These are phyloP conservation scores for Akabosia matsudoensis DNA, from an alignment of 1,140 invertebrate species.

Conservation along the genomic window DNA sequence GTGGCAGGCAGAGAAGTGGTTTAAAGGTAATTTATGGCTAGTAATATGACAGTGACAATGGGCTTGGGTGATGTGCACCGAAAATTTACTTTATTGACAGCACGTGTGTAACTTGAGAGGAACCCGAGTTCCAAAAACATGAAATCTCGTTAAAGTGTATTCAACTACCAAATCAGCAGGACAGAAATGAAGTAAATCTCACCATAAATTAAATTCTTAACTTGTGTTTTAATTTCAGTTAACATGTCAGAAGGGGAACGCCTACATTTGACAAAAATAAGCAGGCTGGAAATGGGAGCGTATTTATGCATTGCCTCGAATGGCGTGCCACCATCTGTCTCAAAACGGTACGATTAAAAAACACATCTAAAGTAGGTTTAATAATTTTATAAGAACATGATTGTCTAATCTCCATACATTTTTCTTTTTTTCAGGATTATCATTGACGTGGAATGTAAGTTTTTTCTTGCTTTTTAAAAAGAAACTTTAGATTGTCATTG, in stretches of 20 bases:
- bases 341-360: neutral
- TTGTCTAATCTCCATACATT: neutral
- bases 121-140: too few species aligned
- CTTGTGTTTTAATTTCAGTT: constrained; percentile 58
- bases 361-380: neutral
- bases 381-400: constrained; percentile 5
- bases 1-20: neutral
- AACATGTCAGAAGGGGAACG: constrained; percentile 73
- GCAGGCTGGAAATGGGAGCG: constrained; percentile 74
- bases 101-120: neutral
- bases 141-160: too few species aligned
- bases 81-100: neutral
- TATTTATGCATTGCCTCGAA: constrained; percentile 60
- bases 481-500: too few species aligned
- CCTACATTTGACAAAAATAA: constrained; percentile 75
- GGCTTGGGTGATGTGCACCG: neutral
- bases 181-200: neutral
- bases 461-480: neutral
- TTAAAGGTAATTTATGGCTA: constrained; percentile 8
- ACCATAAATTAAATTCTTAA: neutral
- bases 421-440: constrained; percentile 60
- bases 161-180: too few species aligned
- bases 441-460: constrained; percentile 85
- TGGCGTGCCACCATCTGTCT: constrained; percentile 77
- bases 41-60: constrained; percentile 13